These are phyloP conservation scores for Macroteleia sp. DNA, from an alignment of 2,888 invertebrate genomes.

Conservation along the genomic window DNA sequence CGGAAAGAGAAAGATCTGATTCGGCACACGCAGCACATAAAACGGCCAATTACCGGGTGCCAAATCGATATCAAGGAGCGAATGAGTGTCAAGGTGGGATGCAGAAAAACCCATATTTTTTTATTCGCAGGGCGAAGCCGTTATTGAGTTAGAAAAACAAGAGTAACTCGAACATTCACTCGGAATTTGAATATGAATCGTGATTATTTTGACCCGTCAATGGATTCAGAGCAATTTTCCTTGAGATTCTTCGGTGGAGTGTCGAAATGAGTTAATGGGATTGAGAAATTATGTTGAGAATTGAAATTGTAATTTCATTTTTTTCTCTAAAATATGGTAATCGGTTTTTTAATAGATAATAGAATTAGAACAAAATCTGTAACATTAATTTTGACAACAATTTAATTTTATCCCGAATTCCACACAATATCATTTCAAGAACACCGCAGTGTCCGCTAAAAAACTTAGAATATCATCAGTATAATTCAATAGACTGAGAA, in stretches of 20 bases:
- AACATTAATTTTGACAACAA: too few species aligned
- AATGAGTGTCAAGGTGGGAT: constrained; percentile 56
- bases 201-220: constrained; percentile 76
- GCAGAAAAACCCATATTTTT: constrained; percentile 30
- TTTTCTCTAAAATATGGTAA: too few species aligned
- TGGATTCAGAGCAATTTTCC: constrained; percentile 4
- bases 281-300: background rate
- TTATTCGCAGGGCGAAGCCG: constrained; percentile 67
- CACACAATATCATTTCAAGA: too few species aligned
- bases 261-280: background rate
- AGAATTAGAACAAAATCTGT: too few species aligned
- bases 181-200: constrained; percentile 78
- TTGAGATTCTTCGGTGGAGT: background rate
- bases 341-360: too few species aligned
- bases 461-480: too few species aligned
- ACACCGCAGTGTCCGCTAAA: too few species aligned
- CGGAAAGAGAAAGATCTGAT: constrained; percentile 61
- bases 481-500: too few species aligned
- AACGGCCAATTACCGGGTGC: constrained; percentile 61
- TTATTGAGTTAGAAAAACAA: constrained; percentile 82
- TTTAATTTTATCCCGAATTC: too few species aligned
- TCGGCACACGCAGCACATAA: constrained; percentile 56
- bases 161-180: constrained; percentile 83
- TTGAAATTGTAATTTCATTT: background rate
- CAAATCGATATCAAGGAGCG: constrained; percentile 74